Conservation (phyloP, 92 coral and sea anemone species). For the Paragorgia papillata region DNA sequence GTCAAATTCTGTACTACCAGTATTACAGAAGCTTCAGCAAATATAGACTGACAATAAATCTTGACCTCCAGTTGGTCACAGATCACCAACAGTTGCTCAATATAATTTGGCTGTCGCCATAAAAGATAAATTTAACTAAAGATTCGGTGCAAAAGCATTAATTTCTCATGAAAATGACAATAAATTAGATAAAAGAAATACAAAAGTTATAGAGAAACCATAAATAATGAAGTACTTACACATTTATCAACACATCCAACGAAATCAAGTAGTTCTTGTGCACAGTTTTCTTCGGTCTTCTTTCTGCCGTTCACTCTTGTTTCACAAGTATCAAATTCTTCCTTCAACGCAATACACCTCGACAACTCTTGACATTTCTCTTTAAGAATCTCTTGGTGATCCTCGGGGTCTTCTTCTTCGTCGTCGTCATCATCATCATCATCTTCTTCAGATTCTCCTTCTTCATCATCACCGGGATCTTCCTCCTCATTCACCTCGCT, state of each 20-base stretch:
- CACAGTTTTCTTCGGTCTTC: constrained; percentile 86
- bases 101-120: too few species aligned
- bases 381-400: constrained; percentile 72
- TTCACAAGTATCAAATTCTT: constrained; percentile 66
- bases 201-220: neutral
- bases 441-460: constrained; percentile 52
- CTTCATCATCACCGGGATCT: constrained; percentile 54
- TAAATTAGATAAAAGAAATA: too few species aligned
- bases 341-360: constrained; percentile 69
- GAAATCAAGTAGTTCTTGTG: constrained; percentile 95
- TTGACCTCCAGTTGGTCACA: too few species aligned
- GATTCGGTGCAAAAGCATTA: too few species aligned
- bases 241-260: constrained; percentile 89
- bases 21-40: too few species aligned
- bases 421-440: constrained; percentile 92
- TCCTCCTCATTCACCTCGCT: constrained; percentile 57
- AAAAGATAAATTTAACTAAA: too few species aligned
- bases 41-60: too few species aligned
- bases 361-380: constrained; percentile 72
- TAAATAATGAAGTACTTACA: constrained; percentile 65
- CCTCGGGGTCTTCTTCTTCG: constrained; percentile 92
- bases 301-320: constrained; percentile 79
- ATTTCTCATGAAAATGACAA: too few species aligned
- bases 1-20: too few species aligned
- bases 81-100: too few species aligned